phyloP scores from a whole-genome alignment of 2,797 vertebrate species.

The Falco cherrug region DNA sequence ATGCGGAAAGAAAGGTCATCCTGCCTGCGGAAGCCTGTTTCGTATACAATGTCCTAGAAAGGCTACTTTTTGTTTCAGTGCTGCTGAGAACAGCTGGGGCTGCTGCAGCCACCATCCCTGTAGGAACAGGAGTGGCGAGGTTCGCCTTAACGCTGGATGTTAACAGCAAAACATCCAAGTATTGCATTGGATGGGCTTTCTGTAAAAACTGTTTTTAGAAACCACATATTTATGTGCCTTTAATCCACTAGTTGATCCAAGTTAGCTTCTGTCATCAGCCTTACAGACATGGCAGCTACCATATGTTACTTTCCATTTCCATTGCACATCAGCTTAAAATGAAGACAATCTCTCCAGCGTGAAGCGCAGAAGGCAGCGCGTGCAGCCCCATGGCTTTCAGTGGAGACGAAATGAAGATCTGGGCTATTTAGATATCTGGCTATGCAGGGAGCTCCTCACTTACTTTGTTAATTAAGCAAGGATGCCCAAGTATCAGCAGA shows the following conservation, averaged over 20 bases:
- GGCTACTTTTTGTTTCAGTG: conserved; percentile 11
- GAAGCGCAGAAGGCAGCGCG: background rate
- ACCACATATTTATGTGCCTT: conserved; percentile 42
- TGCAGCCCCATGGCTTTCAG: background rate
- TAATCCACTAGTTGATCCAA: conserved; percentile 58
- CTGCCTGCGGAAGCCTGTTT: conserved; percentile 54
- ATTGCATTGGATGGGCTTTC: background rate
- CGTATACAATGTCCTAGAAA: conserved; percentile 67
- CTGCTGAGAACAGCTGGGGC: background rate
- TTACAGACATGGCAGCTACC: conserved; percentile 46
- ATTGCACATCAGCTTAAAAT: conserved; percentile 39
- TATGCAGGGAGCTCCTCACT: background rate
- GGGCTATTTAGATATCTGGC: background rate
- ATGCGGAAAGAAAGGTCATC: conserved; percentile 70
- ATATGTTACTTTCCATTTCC: conserved; percentile 57
- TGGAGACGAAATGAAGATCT: background rate
- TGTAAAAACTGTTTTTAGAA: conserved; percentile 52
- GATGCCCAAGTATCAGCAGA: background rate
- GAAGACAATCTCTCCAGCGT: background rate
- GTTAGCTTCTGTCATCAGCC: conserved; percentile 53
- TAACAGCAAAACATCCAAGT: background rate
- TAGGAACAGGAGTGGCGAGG: background rate
- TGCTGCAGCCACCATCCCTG: background rate
- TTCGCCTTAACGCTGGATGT: background rate
- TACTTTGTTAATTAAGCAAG: conserved; percentile 10